Evolutionary conservation across 2,113 vertebrate genomes (phyloP), one percentile per base, ranked within the genome.

Genomic region (Oostethus manadensis): DNA sequence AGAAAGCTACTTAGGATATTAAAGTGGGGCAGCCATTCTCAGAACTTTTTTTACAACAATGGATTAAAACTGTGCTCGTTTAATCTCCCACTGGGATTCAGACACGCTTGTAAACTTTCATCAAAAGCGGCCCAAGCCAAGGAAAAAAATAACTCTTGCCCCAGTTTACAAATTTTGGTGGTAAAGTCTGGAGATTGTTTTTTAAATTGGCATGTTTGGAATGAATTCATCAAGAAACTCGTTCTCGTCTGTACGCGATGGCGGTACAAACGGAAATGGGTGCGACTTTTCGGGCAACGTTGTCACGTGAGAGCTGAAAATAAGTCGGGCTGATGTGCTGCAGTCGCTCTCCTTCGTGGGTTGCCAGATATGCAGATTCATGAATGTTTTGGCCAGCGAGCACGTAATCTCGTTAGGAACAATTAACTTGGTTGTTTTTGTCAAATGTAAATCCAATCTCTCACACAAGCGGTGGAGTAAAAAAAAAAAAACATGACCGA

Each of bases 291-390:
- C 38, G 14, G 1, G 38, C 38, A 55, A 20, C 33, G 15, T 55
- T 21, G 53, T 55, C 33, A 55, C 4, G 38, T 42, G 53, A 38
- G 33, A 35, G n/a, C 11, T 8, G 51, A 64, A 73, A 76, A 78
- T 42, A 76, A 70, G 60, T 74, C 70, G 13, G 53, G 51, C 49
- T 63, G 43, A 78, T 74, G 70, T 45, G 56, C 16, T 9, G 44
- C 22, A 17, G 23, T 59, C 61, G 73, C 81, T 78, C 47, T 58
- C 38, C 29, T 62, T 49, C 23, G 66, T 68, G 74, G 29, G 57
- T 76, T 84, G 85, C 85, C 83, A 84, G 83, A 80, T 85, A 82
- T 87, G 70, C 80, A 79, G 75, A 87, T 84, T 70, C 40, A 59
- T 61, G 60, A 42, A 66, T 38, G 68, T 68, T 82, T 83, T 84